A percentile compares a stretch with the other conserved stretches of the same genome.
Evolutionary conservation across 37 sponge, comb jelly and placozoan species (phyloP).

Genomic region (Corticium candelabrum): DNA sequence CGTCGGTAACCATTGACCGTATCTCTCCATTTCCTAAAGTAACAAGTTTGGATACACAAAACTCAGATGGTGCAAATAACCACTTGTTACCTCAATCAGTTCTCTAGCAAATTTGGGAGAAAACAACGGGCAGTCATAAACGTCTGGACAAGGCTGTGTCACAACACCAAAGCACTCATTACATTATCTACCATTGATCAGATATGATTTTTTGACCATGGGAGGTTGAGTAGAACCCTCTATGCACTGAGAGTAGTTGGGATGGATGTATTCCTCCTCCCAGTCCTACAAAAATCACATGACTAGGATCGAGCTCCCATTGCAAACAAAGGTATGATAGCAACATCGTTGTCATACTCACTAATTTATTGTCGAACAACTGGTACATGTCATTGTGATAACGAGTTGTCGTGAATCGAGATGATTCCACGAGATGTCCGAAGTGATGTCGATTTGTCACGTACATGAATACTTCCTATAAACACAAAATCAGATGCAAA

Average conservation of each 20-base stretch:
- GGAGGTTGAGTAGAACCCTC: too few relatives aligned
- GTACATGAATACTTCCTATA: conserved; percentile 87
- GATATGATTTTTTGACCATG: too few relatives aligned
- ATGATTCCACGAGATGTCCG: conserved; percentile 58
- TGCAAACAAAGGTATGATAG: too few relatives aligned
- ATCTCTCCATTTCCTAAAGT: conserved; percentile 73
- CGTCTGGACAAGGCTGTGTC: conserved; percentile 97
- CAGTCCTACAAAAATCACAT: too few relatives aligned
- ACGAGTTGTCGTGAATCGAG: conserved; percentile 46
- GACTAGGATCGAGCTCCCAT: too few relatives aligned
- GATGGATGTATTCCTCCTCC: conserved; percentile 9
- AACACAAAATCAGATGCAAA: too few relatives aligned
- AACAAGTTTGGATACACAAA: too few relatives aligned
- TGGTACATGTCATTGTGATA: conserved; percentile 88
- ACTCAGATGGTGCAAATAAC: too few relatives aligned
- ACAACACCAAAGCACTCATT: too few relatives aligned
- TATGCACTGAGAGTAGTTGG: neutral
- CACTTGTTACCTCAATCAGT: conserved; percentile 62
- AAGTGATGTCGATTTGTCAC: conserved; percentile 50
- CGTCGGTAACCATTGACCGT: conserved; percentile 80
- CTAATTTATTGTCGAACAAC: conserved; percentile 66
- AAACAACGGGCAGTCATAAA: conserved; percentile 85
- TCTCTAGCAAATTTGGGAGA: conserved; percentile 55
- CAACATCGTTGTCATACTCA: too few relatives aligned
- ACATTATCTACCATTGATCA: too few relatives aligned